Evolutionary conservation across 2,888 invertebrate genomes (phyloP), one percentile per base, ranked within the genome.

Genomic region (Teinopalpus imperialis): DNA sequence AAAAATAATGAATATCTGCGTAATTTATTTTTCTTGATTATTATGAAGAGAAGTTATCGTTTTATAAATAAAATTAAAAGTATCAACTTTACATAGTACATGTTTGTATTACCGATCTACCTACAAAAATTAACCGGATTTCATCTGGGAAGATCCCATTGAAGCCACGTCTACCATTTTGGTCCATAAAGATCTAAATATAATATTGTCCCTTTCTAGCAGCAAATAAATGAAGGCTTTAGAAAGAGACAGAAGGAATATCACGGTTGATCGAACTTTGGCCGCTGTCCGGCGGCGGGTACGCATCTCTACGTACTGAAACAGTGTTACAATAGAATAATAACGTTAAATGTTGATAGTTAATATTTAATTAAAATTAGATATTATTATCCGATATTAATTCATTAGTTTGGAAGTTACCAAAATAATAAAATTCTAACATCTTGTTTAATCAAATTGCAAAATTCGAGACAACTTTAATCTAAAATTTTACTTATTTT

Each of bases 221-320:
- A 43, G 51, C 36, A 14, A 7, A 4, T n/a, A 12, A 13, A 21
- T 43, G 13, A 31, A 23, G 16, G 27, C 13, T 64, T 30, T 47
- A 36, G 70, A 81, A 43, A 57, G 76, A 73, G 82, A 80, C 65
- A 43, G 64, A 59, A 57, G 44, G 58, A 63, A 49, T 68, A 65
- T 63, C 70, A 67, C 63, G 71, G 59, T 81, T 81, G 81, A 81
- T 82, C 66, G 80, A 63, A 72, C 81, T 78, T 81, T 13, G 71
- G 75, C 81, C 72, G 74, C 67, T 79, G 76, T 79, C 81, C 78
- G 63, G 62, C 49, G 57, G 68, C 74, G 75, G 67, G 51, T 58
- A 66, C 74, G 76, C 81, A 79, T 79, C 79, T 32, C 54, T 49
- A 4, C 4, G 54, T 51, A 52, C 59, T 56, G 48, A 73, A n/a